Base-by-base conservation (phyloP, 1,140 invertebrate species). In the Musca vetustissima region DNA sequence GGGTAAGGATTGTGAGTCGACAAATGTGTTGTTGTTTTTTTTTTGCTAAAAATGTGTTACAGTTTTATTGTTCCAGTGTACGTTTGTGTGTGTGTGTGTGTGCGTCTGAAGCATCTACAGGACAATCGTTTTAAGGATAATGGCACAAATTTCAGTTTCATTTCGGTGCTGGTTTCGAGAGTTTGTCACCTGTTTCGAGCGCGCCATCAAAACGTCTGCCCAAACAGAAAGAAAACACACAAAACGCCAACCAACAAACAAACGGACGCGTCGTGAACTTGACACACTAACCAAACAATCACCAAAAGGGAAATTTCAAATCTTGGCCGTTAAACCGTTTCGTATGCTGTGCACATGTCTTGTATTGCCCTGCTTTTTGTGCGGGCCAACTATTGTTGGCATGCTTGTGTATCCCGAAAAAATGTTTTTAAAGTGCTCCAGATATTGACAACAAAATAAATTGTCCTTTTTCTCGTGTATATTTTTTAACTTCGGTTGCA, bases 71-170 rank as follows among this genome's bases (percentile, higher is more conserved):
- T 52, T 52, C 6, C 21, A n/a, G 48, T 49, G 17, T 49, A n/a
- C 6, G 48, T n/a, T 19, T 19, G 6, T 9, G n/a, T 52, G 49
- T 52, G 17, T 52, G 49, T 21, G 49, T 52, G 49, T 21, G n/a
- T 52, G 49, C 14, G 36, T 36, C 28, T 61, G 57, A 43, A 61
- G 28, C 57, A 36, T 43, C 36, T 61, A 61, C 57, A 61, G 57
- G 28, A 61, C 32, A 61, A 13, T 36, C 36, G 28, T 36, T 61
- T 61, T 61, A 61, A 61, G 57, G 57, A 61, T 61, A 61, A 61
- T 61, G 57, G 57, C 57, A 61, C 57, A 61, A 43, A 61, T 61
- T 61, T 61, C 57, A 61, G 57, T 61, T 61, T 61, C 57, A 61
- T 61, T 61, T 61, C 57, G 57, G 57, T 61, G 57, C 57, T 61